A percentile compares a stretch with the other conserved stretches of the same genome.
Evolutionary conservation across 2,888 invertebrate species (phyloP).

Genomic region (Nemotelus nigrinus): DNA sequence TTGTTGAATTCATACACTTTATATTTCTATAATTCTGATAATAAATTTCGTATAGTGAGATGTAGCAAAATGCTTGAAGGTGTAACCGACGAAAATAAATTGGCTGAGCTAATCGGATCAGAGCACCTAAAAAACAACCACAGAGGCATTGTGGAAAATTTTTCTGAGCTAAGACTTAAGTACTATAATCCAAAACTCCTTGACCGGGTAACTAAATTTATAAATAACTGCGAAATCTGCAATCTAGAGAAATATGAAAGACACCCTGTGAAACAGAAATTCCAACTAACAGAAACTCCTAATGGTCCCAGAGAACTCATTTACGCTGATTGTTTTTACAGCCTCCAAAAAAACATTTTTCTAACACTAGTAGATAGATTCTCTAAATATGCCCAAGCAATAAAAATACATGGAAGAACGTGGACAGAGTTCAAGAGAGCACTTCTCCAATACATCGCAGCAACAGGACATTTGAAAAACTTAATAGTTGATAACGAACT

Average conservation of each 20-base stretch:
- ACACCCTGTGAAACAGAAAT: background rate
- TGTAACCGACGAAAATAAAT: background rate
- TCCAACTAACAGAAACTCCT: conserved; percentile 5
- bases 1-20: too few species aligned
- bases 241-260: background rate
- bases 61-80: background rate
- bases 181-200: background rate
- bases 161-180: background rate
- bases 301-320: background rate
- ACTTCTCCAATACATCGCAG: conserved; percentile 1
- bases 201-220: background rate
- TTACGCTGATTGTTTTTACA: conserved; percentile 5
- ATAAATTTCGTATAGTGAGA: conserved; percentile 43
- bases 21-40: too few species aligned
- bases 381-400: background rate
- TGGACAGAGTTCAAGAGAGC: conserved; percentile 27
- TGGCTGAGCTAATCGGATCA: background rate
- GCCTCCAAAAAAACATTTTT: background rate
- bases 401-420: background rate
- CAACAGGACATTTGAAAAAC: background rate
- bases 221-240: background rate
- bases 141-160: background rate
- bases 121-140: background rate
- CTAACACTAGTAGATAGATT: conserved; percentile 13
- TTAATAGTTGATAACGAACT: conserved; percentile 6